Base-by-base conservation (phyloP, 2,113 vertebrate genomes). In the Cottus gobio region DNA sequence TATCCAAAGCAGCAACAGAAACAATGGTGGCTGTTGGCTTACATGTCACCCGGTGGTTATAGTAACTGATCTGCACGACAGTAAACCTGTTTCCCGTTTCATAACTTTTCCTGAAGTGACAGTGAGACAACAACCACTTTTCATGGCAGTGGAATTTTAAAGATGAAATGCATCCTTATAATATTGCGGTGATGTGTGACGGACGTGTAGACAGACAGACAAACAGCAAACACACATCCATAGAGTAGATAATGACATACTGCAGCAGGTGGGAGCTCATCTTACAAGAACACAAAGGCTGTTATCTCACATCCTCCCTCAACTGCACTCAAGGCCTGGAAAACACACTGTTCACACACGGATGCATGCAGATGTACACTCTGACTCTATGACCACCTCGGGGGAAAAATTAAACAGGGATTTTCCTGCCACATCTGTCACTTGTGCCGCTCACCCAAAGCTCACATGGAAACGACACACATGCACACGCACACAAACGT, bases 231-330 rank as follows among this genome's bases (percentile, higher is more conserved):
- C 66, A 77, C 36, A 26, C 68, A 80, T 82, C 75, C 77, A 82
- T 77, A 78, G 42, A 58, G 57, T 48, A 57, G 46, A 31, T 76
- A 72, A 75, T 86, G 85, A 89, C 78, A 80, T 52, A 39, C 26
- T 77, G 71, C 80, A 87, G 87, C 93, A 91, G 92, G 85, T 93
- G 92, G 88, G 30, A 87, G 80, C 78, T 93, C 85, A 70, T 92
- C 82, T 88, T 84, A 85, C 85, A 77, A 69, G 46, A 80, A 81
- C 71, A 87, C 88, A 77, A 87, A 91, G 86, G 60, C 84, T 87
- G 75, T 93, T 83, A 56, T 79, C 77, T 70, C n/a, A 56, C 74
- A 54, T 84, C 64, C 72, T 73, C 75, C 83, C 86, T 81, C 76
- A 30, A 75, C 71, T 66, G 84, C 62, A 71, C 80, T 80, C 77